Evolutionary conservation across 2,797 vertebrate genomes (phyloP).

Genomic region (Crocidura indochinensis): DNA sequence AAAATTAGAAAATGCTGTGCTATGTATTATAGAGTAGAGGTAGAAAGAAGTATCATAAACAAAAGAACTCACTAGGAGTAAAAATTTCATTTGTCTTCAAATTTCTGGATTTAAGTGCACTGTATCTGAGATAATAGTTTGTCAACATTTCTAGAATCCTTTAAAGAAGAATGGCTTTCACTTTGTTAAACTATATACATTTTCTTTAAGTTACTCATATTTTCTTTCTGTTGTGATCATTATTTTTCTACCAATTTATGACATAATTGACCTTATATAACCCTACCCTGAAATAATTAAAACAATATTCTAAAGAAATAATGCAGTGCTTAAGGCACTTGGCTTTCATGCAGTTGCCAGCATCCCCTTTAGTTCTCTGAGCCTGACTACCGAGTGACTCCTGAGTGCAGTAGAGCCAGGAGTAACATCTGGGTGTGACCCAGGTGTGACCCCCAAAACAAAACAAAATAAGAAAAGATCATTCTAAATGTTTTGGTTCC

Average conservation of each 20-base stretch:
- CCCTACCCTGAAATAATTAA: not conserved
- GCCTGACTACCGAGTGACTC: too few species aligned
- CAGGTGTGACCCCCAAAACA: too few species aligned
- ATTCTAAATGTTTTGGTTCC: not conserved
- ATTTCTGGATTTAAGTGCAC: not conserved
- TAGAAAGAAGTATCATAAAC: not conserved
- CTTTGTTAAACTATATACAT: not conserved
- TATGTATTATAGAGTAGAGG: not conserved
- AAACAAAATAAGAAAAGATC: too few species aligned
- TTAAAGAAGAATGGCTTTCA: not conserved
- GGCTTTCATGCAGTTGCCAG: too few species aligned
- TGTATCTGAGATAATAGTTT: not conserved
- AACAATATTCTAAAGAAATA: not conserved
- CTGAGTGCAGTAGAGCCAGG: too few species aligned
- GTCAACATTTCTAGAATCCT: not conserved
- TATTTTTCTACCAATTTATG: not conserved
- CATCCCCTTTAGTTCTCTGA: too few species aligned
- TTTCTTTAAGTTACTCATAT: slow-evolving; percentile 24
- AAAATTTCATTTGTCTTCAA: not conserved
- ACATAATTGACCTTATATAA: not conserved
- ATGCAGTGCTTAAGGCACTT: too few species aligned
- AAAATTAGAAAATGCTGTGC: not conserved
- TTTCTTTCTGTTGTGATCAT: not conserved
- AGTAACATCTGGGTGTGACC: too few species aligned
- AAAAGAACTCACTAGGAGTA: not conserved